Percentiles rank a stretch among this genome's conserved stretches.
phyloP scores from a whole-genome alignment of 92 coral and sea anemone species.

The Isaurus tuberculatus region DNA sequence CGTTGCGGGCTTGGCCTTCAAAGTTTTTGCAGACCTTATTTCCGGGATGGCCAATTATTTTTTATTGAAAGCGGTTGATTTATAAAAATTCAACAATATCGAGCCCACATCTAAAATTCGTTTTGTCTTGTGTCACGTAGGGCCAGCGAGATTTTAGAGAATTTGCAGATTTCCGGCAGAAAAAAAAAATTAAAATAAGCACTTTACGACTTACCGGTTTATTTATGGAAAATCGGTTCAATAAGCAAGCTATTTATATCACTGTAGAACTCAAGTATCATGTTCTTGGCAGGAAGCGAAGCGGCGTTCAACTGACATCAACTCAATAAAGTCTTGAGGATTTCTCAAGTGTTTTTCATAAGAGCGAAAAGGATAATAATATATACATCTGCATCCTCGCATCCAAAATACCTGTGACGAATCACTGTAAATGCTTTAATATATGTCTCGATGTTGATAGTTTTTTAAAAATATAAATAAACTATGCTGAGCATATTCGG shows the following conservation, averaged over 20 bases:
- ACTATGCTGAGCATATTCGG: background rate
- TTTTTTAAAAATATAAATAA: conserved; percentile 46
- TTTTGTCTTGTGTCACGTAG: background rate
- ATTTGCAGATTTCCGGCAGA: background rate
- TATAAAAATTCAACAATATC: background rate
- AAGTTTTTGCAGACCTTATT: conserved; percentile 1
- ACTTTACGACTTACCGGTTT: conserved; percentile 15
- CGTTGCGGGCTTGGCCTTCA: conserved; percentile 12
- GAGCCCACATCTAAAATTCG: background rate
- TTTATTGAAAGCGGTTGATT: background rate
- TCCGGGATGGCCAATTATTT: conserved; percentile 21
- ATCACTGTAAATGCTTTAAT: background rate
- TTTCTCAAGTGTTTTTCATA: background rate
- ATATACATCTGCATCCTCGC: background rate
- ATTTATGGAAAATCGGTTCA: conserved; percentile 38
- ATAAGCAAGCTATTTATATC: conserved; percentile 48
- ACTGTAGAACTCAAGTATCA: background rate
- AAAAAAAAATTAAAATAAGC: conserved; percentile 16
- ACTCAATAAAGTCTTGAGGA: no score
- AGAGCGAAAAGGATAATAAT: background rate
- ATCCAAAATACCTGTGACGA: background rate
- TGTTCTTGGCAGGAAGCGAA: conserved; percentile 7
- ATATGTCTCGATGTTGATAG: conserved; percentile 19
- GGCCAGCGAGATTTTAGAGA: background rate
- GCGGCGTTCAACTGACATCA: background rate